Evolutionary conservation across 1,140 invertebrate genomes (phyloP).

Genomic region (Penaeus vannamei): DNA sequence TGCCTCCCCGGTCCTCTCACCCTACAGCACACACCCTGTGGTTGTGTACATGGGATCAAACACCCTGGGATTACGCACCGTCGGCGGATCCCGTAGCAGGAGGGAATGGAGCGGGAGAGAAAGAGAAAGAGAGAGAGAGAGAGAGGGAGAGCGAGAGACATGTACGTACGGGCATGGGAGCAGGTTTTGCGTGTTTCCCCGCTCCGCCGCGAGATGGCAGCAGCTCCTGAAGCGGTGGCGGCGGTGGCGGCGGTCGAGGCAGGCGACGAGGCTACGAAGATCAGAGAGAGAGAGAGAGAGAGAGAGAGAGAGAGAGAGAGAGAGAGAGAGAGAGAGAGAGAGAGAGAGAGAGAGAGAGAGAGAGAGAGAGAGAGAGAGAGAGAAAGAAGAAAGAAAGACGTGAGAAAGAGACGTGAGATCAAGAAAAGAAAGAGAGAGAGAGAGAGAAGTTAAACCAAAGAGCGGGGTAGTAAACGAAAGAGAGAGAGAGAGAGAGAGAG

Average conservation of each 20-base stretch:
- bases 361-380: neutral
- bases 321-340: neutral
- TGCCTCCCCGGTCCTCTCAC: too few species aligned
- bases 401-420: too few species aligned
- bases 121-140: neutral
- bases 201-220: constrained; percentile 55
- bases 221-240: constrained; percentile 48
- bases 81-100: too few species aligned
- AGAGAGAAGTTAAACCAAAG: too few species aligned
- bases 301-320: neutral
- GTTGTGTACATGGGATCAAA: too few species aligned
- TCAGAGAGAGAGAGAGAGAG: constrained; percentile 16
- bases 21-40: too few species aligned
- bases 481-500: constrained; percentile 7
- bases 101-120: neutral
- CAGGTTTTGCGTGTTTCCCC: constrained; percentile 21
- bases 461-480: neutral
- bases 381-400: too few species aligned
- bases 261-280: neutral
- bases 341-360: neutral
- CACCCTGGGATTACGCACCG: too few species aligned
- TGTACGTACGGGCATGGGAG: neutral
- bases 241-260: neutral
- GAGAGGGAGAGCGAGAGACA: neutral
- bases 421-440: neutral